Base-by-base conservation (phyloP, 23 tunicate genomes). In the Clavelina lepadiformis region DNA sequence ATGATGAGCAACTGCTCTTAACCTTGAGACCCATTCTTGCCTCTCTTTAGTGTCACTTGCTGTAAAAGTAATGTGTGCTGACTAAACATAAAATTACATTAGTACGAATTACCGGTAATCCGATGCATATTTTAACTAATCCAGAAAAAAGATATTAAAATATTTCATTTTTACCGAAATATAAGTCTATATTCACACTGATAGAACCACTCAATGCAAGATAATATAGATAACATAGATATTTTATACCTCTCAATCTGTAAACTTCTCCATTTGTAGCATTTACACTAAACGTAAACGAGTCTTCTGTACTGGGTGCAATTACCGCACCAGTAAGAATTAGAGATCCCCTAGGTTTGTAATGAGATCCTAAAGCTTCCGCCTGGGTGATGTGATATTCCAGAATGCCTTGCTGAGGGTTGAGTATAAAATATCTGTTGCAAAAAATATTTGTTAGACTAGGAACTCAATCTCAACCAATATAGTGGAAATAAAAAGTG, bases 221-320 rank as follows among this genome's bases (percentile, higher is more conserved):
- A 19, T 8, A 54, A 54, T 7, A n/a, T 8, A 54, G 60, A 19
- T 18, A 54, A 13, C n/a, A 7, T 41, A 11, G 11, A 15, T 41
- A 41, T 41, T 41, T 41, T 41, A 13, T n/a, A 88, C 96, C 96
- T 75, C 89, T 54, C 47, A 89, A 53, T 52, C 81, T 89, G 62
- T 89, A 89, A 35, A 89, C 89, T 69, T 89, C 97, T 0, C 97
- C 83, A 63, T 81, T 89, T 33, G 97, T 61, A 13, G 97, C 79
- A 69, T 89, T 89, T 4, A 89, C 97, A 26, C 82, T 62, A 44
- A 89, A 89, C 2, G 97, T 81, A n/a, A 23, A 75, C 1, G 82
- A 78, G 63, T 89, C 97, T 28, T 89, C 97, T 29, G 20, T 81
- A 45, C 97, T 89, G 19, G 97, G 97, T 47, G 97, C 81, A 35